phyloP scores from a whole-genome alignment of 2,113 vertebrate species.

The Opisthocomus hoazin region DNA sequence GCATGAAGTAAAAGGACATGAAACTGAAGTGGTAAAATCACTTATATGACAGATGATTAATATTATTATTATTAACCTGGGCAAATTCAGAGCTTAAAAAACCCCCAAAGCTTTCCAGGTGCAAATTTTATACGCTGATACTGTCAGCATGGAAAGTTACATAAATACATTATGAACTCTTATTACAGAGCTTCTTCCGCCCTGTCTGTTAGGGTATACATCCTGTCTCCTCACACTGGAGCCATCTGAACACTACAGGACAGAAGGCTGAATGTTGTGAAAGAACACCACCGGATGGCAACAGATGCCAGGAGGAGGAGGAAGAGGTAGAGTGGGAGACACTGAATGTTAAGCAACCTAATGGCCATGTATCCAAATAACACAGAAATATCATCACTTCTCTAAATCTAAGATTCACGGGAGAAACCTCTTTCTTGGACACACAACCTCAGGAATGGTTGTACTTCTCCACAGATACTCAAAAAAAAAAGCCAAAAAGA shows the following conservation, averaged over 20 bases:
- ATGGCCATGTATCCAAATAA: background rate
- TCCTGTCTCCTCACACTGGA: background rate
- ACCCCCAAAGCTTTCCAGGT: background rate
- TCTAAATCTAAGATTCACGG: background rate
- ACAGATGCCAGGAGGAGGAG: background rate
- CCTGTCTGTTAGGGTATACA: background rate
- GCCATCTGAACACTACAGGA: background rate
- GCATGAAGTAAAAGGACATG: background rate
- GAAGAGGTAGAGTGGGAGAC: background rate
- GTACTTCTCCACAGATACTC: background rate
- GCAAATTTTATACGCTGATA: background rate
- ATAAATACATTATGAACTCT: background rate
- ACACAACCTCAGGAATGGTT: background rate
- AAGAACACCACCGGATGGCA: background rate
- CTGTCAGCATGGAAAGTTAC: background rate
- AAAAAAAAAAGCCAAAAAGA: background rate
- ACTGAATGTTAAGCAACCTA: background rate
- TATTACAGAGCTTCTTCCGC: background rate
- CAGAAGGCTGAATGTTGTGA: background rate
- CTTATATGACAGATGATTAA: background rate
- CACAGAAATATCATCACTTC: background rate
- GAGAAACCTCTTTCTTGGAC: background rate
- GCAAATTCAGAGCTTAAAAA: background rate
- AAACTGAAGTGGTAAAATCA: background rate
- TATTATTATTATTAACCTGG: rapidly evolving